Evolutionary conservation across 2,888 invertebrate species (phyloP).

Genomic region (Rhagophthalmus giganteus): DNA sequence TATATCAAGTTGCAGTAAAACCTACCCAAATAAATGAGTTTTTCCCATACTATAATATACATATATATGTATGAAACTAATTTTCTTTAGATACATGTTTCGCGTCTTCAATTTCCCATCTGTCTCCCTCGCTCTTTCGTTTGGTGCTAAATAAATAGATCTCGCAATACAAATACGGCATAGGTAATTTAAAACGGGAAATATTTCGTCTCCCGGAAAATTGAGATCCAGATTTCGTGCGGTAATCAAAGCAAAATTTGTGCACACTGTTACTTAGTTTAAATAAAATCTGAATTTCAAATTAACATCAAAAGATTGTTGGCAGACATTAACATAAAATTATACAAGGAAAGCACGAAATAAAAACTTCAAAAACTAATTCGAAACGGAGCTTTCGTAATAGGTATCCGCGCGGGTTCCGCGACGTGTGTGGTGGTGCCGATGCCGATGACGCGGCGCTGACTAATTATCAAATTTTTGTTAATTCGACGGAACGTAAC

Average conservation of each 20-base stretch:
- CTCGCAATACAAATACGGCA: constrained; percentile 19
- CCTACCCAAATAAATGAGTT: constrained; percentile 7
- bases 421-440: too few relatives aligned
- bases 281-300: constrained; percentile 29
- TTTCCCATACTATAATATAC: too few relatives aligned
- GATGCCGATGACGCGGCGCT: neutral
- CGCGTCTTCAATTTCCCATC: constrained; percentile 2
- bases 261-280: constrained; percentile 22
- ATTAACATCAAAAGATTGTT: constrained; percentile 27
- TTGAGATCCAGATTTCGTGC: constrained; percentile 19
- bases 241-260: constrained; percentile 26
- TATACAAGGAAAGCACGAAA: constrained; percentile 20
- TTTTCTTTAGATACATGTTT: constrained; percentile 8
- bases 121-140: neutral
- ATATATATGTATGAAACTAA: constrained; percentile 14
- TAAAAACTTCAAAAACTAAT: constrained; percentile 18
- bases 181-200: constrained; percentile 23
- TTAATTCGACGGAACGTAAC: too few relatives aligned
- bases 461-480: too few relatives aligned
- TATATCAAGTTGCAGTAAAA: constrained; percentile 9
- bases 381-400: constrained; percentile 3
- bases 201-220: constrained; percentile 20
- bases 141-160: constrained; percentile 18
- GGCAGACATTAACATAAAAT: constrained; percentile 25
- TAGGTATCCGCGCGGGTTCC: too few relatives aligned